Base-by-base conservation (phyloP, 2,797 vertebrate species). In the Pygocentrus nattereri region DNA sequence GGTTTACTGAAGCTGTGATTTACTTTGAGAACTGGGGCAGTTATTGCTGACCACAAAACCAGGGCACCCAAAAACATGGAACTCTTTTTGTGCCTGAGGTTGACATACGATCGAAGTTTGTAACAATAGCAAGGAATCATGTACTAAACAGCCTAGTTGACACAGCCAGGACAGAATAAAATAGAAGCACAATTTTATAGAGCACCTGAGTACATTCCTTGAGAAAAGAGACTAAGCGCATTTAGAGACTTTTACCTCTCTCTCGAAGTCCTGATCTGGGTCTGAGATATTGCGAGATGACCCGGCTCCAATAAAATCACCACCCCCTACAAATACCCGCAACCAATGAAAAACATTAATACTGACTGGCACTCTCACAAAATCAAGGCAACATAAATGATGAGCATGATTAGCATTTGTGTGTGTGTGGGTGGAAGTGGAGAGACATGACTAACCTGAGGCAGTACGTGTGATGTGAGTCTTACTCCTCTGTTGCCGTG, bases 401-500 rank as follows among this genome's bases (percentile, higher is more conserved):
- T 44, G n/a, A n/a, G n/a, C n/a, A n/a, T n/a, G n/a, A n/a, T 62
- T 56, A 78, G 25, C n/a, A 75, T 52, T 47, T 83, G 74, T 56
- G 50, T 74, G 61, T 68, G 15, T 21, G 27, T 44, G 19, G 6
- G 15, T n/a, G 38, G n/a, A 78, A 13, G 38, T 38, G 4, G 27
- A 12, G 7, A 1, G 23, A 13, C 65, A 54, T 25, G 38, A 72
- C 84, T 90, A 93, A 99, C 98, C 95, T 94, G 97, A 96, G 0
- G 97, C 94, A 15, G 97, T 97, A 91, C 97, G 97, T 0, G 97
- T 97, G 91, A 98, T 94, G 84, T 97, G 95, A 38, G 94, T 94
- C 93, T 97, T 98, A 90, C 90, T 97, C 85, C 94, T 93, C 85
- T 96, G 95, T 79, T 96, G 96, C 69, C 97, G 92, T 47, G 97